Evolutionary conservation across 2,113 vertebrate species (phyloP).

Genomic region (Anguilla rostrata): DNA sequence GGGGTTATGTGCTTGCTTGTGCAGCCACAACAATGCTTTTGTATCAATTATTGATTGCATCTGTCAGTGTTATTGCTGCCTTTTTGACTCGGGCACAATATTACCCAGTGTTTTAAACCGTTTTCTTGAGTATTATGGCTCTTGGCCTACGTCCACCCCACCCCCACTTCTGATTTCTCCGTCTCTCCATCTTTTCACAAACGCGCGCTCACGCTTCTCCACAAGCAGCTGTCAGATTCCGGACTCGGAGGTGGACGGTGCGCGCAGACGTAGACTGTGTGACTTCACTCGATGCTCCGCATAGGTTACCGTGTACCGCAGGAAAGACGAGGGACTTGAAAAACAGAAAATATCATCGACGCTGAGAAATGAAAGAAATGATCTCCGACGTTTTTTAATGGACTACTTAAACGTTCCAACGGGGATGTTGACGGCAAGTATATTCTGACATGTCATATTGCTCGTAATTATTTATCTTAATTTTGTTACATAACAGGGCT

Average conservation of each 20-base stretch:
- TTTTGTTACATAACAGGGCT: not conserved
- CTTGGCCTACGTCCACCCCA: not conserved
- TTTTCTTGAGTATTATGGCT: not conserved
- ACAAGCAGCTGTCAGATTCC: conserved; percentile 13
- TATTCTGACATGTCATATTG: not conserved
- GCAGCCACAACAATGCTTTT: not conserved
- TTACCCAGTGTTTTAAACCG: not conserved
- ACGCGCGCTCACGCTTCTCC: conserved; percentile 28
- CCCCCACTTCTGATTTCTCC: conserved; percentile 7
- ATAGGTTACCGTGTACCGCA: conserved; percentile 19
- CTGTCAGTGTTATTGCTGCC: not conserved
- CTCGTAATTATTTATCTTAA: not conserved
- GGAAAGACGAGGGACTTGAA: conserved; percentile 40
- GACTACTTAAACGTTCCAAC: not conserved
- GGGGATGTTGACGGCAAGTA: conserved; percentile 12
- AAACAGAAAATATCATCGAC: conserved; percentile 15
- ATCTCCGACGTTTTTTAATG: not conserved
- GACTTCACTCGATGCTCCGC: conserved; percentile 10
- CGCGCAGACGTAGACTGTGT: conserved; percentile 16
- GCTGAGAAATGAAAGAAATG: conserved; percentile 7
- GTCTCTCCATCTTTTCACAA: conserved; percentile 14
- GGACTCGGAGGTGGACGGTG: conserved; percentile 12
- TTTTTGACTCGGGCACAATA: not conserved
- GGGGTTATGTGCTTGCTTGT: not conserved
- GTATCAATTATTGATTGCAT: too few relatives aligned